Evolutionary conservation across 2,797 vertebrate species (phyloP), one percentile per base, ranked within the genome.

Genomic region (Sarcophilus harrisii): DNA sequence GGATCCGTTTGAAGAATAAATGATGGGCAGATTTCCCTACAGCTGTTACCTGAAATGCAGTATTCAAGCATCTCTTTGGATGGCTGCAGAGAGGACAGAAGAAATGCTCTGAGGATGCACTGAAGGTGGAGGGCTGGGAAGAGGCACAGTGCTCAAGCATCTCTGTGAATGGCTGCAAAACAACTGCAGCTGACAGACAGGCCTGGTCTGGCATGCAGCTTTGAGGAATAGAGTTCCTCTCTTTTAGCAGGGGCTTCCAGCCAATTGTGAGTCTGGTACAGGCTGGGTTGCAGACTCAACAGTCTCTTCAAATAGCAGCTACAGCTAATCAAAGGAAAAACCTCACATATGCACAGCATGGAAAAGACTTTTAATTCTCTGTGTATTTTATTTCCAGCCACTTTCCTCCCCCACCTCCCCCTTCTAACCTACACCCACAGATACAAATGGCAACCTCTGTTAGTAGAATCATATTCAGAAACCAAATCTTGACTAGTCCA

Each of bases 181-280:
- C 45, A 93, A 12, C 14, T 55, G 91, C 16, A 13, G 92, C 81
- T 14, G 59, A 60, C 1, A 28, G 45, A 54, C 94, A 97, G 89
- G 38, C 73, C 73, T 49, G 73, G 66, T 21, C 92, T 29, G 24
- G 94, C 28, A 95, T 92, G 90, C 96, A 95, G 60, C 57, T 95
- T 89, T 90, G 62, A 59, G 30, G 38, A 87, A 27, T 45, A 45
- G 73, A 87, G 58, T 95, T 90, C 55, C 66, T 93, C 55, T 54
- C 49, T 93, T 92, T 95, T 57, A 92, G 58, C 91, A 94, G 92
- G 21, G 32, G 59, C 32, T 57, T 92, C 38, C 14, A 95, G 57
- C 38, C 49, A 81, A 5, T 28, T 89, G 28, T 92, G 49, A 87
- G 73, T 57, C 91, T 92, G 12, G 32, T 52, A 91, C 45, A 57